These are phyloP conservation scores for Microtus oregoni DNA, from an alignment of 2,113 vertebrate genomes.

Conservation along the genomic window DNA sequence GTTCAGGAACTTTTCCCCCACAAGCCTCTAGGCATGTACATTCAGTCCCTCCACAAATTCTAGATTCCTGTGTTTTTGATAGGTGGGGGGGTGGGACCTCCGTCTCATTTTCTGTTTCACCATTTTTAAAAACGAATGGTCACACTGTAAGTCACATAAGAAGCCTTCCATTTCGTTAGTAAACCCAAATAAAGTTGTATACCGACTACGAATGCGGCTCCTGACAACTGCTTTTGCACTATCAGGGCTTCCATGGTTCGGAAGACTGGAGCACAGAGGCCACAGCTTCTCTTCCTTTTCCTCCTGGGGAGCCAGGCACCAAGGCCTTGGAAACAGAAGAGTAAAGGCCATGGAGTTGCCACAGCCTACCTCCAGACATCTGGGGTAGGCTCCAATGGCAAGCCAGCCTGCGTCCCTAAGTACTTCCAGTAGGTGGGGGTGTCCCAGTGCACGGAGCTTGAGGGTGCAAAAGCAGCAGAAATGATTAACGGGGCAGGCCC, in stretches of 20 bases:
- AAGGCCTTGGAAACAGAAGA: not conserved
- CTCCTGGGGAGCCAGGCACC: not conserved
- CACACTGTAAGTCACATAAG: slow-evolving; percentile 10
- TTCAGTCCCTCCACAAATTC: slow-evolving; percentile 39
- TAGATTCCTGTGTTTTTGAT: not conserved
- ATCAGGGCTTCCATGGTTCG: not conserved
- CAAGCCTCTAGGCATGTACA: not conserved
- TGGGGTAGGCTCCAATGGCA: slow-evolving; percentile 1
- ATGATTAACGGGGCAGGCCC: slow-evolving; percentile 39
- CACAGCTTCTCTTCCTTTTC: not conserved
- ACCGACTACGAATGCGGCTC: not conserved
- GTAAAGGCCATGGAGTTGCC: not conserved
- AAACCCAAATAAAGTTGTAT: slow-evolving; percentile 64
- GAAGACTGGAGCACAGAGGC: not conserved
- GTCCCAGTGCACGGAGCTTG: slow-evolving; percentile 73
- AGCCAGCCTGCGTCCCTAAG: slow-evolving; percentile 80
- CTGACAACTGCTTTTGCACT: slow-evolving; percentile 48
- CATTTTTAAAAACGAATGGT: slow-evolving; percentile 56
- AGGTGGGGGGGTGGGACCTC: not conserved
- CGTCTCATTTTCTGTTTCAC: not conserved
- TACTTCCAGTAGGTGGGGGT: slow-evolving; percentile 87
- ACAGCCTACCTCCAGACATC: slow-evolving; percentile 27
- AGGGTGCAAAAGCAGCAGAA: slow-evolving; percentile 71
- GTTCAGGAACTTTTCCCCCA: slow-evolving; percentile 63
- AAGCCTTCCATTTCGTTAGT: slow-evolving; percentile 63